Conservation (phyloP, 64 coral and sea anemone genomes). For the Orbicella faveolata region DNA sequence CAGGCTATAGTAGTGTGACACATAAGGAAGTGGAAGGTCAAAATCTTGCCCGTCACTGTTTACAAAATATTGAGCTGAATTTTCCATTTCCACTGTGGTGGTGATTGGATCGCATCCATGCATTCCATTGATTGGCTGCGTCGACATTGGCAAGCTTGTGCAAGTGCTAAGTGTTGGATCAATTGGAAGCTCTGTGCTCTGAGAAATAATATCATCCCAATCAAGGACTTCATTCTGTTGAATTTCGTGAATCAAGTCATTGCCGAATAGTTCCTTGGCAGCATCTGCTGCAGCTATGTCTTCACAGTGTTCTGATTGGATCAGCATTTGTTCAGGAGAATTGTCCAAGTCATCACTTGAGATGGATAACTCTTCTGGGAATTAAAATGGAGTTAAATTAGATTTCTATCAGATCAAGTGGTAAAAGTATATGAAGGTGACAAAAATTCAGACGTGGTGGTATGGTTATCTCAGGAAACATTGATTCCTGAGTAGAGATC, state of each 20-base stretch:
- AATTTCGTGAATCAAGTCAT: slow-evolving; percentile 93
- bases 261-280: slow-evolving; percentile 98
- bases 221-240: slow-evolving; percentile 94
- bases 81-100: slow-evolving; percentile 97
- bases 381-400: background rate
- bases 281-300: slow-evolving; percentile 95
- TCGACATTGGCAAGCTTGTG: slow-evolving; percentile 62
- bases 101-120: slow-evolving; percentile 53
- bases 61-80: slow-evolving; percentile 80
- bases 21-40: slow-evolving; percentile 38
- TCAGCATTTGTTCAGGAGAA: slow-evolving; percentile 28
- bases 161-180: slow-evolving; percentile 76
- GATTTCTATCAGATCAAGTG: background rate
- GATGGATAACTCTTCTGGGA: slow-evolving; percentile 82
- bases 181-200: slow-evolving; percentile 77
- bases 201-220: slow-evolving; percentile 99
- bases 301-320: slow-evolving; percentile 58
- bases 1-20: slow-evolving; percentile 70
- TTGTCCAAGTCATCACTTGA: slow-evolving; percentile 86
- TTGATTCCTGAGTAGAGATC: no score
- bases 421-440: no score
- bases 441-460: no score
- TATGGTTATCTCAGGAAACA: no score
- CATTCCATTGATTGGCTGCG: slow-evolving; percentile 57
- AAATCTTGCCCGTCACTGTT: slow-evolving; percentile 84